Evolutionary conservation across 1,140 invertebrate species (phyloP).

Genomic region (Carposina sasakii): DNA sequence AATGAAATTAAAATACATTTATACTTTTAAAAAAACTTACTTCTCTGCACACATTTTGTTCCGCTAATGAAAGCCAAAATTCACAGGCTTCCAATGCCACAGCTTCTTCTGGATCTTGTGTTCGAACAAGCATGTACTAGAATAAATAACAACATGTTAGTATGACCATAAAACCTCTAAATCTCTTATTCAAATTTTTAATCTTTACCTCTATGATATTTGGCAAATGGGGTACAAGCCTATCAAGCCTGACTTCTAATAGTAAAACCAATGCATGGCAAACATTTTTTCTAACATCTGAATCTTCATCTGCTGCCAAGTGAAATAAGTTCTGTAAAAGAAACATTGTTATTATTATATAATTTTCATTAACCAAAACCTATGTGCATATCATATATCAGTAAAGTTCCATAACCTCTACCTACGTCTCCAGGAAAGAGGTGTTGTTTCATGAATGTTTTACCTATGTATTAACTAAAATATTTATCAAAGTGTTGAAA

Average conservation of each 20-base stretch:
- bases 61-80: constrained; percentile 98
- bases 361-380: too few relatives aligned
- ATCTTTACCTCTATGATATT: constrained; percentile 91
- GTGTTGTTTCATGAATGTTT: too few relatives aligned
- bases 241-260: constrained; percentile 95
- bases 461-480: too few relatives aligned
- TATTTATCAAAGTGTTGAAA: too few relatives aligned
- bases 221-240: constrained; percentile 95
- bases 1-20: too few relatives aligned
- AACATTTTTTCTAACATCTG: constrained; percentile 95
- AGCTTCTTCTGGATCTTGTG: constrained; percentile 94
- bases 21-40: constrained; percentile 25
- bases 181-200: too few relatives aligned
- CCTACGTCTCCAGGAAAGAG: too few relatives aligned
- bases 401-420: too few relatives aligned
- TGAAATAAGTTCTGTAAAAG: constrained; percentile 83
- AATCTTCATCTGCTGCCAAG: constrained; percentile 84
- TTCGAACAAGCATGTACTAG: constrained; percentile 96
- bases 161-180: too few relatives aligned
- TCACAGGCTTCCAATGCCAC: constrained; percentile 99
- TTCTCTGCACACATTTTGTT: constrained; percentile 96
- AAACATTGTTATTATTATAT: too few relatives aligned
- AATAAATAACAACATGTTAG: constrained; percentile 1
- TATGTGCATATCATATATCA: too few relatives aligned
- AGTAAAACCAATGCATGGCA: constrained; percentile 97